Evolutionary conservation across 2,888 invertebrate species (phyloP), one percentile per base, ranked within the genome.

Genomic region (Crioceris asparagi): DNA sequence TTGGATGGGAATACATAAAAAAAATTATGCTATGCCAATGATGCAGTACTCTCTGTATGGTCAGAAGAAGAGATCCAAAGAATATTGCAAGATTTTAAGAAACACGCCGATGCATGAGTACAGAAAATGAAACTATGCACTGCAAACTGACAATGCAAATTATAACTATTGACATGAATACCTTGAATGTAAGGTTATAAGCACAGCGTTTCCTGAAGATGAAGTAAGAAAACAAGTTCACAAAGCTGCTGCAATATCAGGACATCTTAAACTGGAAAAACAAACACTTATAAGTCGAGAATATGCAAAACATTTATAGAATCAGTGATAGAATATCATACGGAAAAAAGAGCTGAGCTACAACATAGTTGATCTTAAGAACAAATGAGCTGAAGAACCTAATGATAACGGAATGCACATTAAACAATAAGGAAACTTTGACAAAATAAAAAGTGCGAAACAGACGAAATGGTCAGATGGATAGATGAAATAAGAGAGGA

Each of bases 311-410:
- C 21, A 21, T 21, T 6, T 8, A 7, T 21, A 21, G 10, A 8
- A 21, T 6, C 21, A 21, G 21, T 21, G 21, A 21, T 21, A 8
- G 10, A 39, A 42, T 47, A 8, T 23, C 17, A 23, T 34, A 25
- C 25, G 16, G 17, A 34, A 21, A 34, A 21, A 21, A 21, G 21
- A 8, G 10, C 21, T 8, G 21, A 21, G 10, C 21, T n/a, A n/a
- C n/a, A n/a, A n/a, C n/a, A n/a, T n/a, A n/a, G n/a, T n/a, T n/a
- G n/a, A n/a, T n/a, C n/a, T n/a, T n/a, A n/a, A n/a, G n/a, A n/a
- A n/a, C n/a, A n/a, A n/a, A n/a, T n/a, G n/a, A n/a, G n/a, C n/a
- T n/a, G n/a, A n/a, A n/a, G n/a, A n/a, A n/a, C n/a, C n/a, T n/a
- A n/a, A n/a, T n/a, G n/a, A n/a, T n/a, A n/a, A n/a, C n/a, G n/a